Conservation (phyloP, 2,113 vertebrate genomes). For the Morphnarchus princeps region DNA sequence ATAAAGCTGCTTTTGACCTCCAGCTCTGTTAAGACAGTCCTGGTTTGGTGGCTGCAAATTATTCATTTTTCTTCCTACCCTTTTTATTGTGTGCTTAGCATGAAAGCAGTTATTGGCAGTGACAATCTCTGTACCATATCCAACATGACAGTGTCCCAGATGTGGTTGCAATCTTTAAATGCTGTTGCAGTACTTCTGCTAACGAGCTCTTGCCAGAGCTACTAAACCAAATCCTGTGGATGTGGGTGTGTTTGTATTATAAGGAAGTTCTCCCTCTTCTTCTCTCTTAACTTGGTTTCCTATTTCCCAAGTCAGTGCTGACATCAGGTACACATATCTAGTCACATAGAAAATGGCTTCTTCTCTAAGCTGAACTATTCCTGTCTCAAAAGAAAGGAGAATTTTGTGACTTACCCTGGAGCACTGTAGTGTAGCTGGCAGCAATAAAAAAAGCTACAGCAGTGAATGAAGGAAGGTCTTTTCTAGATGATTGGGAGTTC, state of each 20-base stretch:
- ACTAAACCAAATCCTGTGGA: background rate
- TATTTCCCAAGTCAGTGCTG: background rate
- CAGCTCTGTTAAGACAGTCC: background rate
- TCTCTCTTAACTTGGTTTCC: background rate
- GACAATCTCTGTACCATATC: background rate
- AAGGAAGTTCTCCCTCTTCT: background rate
- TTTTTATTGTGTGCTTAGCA: background rate
- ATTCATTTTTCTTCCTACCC: background rate
- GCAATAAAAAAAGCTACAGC: slow-evolving; percentile 22
- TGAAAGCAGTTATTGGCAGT: background rate
- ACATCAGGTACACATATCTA: background rate
- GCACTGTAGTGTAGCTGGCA: slow-evolving; percentile 14
- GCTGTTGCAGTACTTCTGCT: background rate
- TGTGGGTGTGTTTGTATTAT: background rate
- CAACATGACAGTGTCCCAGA: background rate
- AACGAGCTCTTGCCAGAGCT: background rate
- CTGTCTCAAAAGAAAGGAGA: background rate
- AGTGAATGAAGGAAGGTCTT: slow-evolving; percentile 37
- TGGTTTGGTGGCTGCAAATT: background rate
- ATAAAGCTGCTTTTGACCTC: background rate
- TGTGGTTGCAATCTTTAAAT: background rate
- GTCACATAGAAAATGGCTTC: background rate
- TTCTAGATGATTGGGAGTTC: background rate
- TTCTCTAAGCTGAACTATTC: background rate
- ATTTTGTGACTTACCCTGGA: slow-evolving; percentile 38